phyloP scores from a whole-genome alignment of 2,888 invertebrate genomes.

The Bedellia somnulentella region DNA sequence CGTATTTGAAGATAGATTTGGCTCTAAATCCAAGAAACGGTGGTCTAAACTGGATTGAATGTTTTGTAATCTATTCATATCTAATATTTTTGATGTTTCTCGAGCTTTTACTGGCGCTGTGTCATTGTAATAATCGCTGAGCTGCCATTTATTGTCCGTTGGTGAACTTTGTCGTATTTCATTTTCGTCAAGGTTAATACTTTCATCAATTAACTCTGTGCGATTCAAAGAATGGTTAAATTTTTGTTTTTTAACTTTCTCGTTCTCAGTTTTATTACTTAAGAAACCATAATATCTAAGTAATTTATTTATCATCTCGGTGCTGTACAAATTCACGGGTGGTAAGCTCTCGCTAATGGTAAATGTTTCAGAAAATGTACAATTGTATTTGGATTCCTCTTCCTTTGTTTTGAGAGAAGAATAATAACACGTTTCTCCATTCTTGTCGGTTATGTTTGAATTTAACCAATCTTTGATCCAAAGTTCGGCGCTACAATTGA shows the following conservation, averaged over 20 bases:
- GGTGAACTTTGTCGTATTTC: no score
- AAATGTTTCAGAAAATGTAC: conserved; percentile 52
- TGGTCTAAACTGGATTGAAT: conserved; percentile 32
- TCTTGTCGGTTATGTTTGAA: conserved; percentile 38
- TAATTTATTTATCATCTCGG: conserved; percentile 54
- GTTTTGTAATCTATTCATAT: conserved; percentile 33
- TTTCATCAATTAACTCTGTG: no score
- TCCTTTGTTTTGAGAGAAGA: conserved; percentile 41
- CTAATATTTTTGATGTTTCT: conserved; percentile 30
- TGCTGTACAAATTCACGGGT: conserved; percentile 50
- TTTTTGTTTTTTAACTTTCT: no score
- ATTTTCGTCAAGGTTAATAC: no score
- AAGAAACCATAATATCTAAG: conserved; percentile 48
- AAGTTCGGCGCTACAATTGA: conserved; percentile 68
- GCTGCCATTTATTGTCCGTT: conserved; percentile 22
- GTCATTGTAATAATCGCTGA: conserved; percentile 28
- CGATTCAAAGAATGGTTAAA: no score
- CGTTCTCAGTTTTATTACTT: no score
- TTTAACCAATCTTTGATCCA: conserved; percentile 73
- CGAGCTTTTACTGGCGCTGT: conserved; percentile 23
- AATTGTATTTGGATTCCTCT: conserved; percentile 47
- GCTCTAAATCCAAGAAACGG: conserved; percentile 28
- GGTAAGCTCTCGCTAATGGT: conserved; percentile 52
- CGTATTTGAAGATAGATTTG: conserved; percentile 16
- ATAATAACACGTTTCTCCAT: conserved; percentile 44